phyloP scores from a whole-genome alignment of 2,888 invertebrate genomes.

The Leptogaster cylindrica region DNA sequence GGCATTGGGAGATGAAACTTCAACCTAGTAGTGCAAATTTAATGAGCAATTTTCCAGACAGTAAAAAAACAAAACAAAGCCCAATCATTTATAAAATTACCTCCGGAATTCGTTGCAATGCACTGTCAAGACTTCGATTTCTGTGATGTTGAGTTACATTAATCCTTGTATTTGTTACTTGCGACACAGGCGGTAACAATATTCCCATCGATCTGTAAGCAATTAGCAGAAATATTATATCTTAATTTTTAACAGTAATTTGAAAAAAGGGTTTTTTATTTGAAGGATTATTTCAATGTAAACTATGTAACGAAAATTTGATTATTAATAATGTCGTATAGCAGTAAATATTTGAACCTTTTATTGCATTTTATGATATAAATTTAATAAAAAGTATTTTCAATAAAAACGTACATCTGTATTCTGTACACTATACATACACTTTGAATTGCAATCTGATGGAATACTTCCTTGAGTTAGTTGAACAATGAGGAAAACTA shows the following conservation, averaged over 20 bases:
- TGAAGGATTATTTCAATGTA: background rate
- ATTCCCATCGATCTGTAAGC: constrained; percentile 62
- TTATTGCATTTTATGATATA: too few species aligned
- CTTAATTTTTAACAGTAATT: constrained; percentile 15
- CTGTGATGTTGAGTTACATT: constrained; percentile 76
- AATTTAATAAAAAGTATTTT: too few species aligned
- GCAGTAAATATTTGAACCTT: too few species aligned
- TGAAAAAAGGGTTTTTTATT: background rate
- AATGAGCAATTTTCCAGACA: constrained; percentile 7
- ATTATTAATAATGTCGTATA: too few species aligned
- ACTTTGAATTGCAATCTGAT: too few species aligned
- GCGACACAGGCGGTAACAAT: constrained; percentile 61
- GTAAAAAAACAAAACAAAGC: background rate
- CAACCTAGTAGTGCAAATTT: constrained; percentile 54
- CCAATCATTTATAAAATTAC: constrained; percentile 55
- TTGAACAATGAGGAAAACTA: too few species aligned
- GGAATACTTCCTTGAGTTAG: too few species aligned
- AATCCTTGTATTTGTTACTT: constrained; percentile 62
- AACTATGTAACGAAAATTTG: background rate
- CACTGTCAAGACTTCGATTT: constrained; percentile 89
- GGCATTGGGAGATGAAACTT: constrained; percentile 62
- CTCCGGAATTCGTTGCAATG: constrained; percentile 87
- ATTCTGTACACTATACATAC: too few species aligned
- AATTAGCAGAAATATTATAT: too few species aligned
- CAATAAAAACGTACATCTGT: too few species aligned